Evolutionary conservation across 2,888 invertebrate genomes (phyloP).

Genomic region (Cephus pulcher): DNA sequence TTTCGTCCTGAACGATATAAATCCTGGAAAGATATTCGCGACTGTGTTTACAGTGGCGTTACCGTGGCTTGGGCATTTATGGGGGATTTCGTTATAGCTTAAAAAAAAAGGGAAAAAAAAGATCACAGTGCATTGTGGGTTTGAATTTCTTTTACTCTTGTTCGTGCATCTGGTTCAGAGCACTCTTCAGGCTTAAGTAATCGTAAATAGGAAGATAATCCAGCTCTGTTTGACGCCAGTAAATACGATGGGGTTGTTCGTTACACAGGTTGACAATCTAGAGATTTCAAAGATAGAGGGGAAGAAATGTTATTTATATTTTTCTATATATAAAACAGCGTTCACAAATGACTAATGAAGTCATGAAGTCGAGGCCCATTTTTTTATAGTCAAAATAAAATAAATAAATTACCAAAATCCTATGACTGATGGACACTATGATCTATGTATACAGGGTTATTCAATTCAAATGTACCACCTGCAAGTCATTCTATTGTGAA

Average conservation of each 20-base stretch:
- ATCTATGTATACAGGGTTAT: too few species aligned
- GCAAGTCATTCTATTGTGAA: too few species aligned
- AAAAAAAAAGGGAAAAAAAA: not conserved
- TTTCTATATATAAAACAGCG: too few species aligned
- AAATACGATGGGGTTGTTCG: conserved; percentile 40
- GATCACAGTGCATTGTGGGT: not conserved
- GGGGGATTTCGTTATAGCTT: too few species aligned
- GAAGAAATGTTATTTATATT: too few species aligned
- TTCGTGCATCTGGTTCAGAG: conserved; percentile 37
- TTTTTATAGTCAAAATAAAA: too few species aligned
- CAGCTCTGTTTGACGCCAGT: conserved; percentile 38
- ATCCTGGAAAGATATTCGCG: conserved; percentile 15
- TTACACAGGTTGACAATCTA: conserved; percentile 19
- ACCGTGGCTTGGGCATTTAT: not conserved
- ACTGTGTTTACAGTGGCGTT: not conserved
- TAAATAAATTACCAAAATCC: too few species aligned
- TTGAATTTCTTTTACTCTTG: conserved; percentile 31
- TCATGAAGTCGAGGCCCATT: too few species aligned
- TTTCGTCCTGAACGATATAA: conserved; percentile 30
- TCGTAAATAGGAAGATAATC: conserved; percentile 39
- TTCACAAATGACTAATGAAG: too few species aligned
- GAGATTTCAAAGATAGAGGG: too few species aligned
- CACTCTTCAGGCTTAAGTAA: conserved; percentile 42
- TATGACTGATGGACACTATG: too few species aligned
- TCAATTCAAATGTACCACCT: too few species aligned